These are phyloP conservation scores for Catocala sponsa DNA, from an alignment of 2,888 invertebrate genomes.

Conservation along the genomic window DNA sequence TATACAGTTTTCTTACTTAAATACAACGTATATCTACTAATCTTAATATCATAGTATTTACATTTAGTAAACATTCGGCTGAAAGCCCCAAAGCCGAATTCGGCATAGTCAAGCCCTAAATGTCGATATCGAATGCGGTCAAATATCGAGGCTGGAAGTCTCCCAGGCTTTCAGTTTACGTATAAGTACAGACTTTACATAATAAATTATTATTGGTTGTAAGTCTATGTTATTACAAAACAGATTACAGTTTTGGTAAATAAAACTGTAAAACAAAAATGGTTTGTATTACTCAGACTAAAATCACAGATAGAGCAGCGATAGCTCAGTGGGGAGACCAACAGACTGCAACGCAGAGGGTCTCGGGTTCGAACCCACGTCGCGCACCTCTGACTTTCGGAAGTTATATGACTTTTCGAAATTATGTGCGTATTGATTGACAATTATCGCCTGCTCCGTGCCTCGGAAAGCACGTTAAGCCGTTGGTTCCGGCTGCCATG, in stretches of 20 bases:
- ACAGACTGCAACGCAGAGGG: too few species aligned
- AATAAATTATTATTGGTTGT: neutral
- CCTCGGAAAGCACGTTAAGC: too few species aligned
- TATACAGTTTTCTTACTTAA: too few species aligned
- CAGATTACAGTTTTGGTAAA: neutral
- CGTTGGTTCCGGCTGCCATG: too few species aligned
- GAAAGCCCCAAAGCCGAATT: constrained; percentile 7
- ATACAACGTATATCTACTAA: neutral
- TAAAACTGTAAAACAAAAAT: neutral
- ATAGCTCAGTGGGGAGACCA: too few species aligned
- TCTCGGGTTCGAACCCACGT: too few species aligned
- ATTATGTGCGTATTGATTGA: too few species aligned
- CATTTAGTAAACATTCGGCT: constrained; percentile 1
- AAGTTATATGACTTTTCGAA: too few species aligned
- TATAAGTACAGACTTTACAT: neutral
- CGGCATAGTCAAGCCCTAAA: constrained; percentile 23
- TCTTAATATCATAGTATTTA: neutral
- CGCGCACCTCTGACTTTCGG: too few species aligned
- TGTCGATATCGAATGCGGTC: constrained; percentile 36
- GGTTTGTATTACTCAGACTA: too few species aligned
- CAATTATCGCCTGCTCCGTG: too few species aligned
- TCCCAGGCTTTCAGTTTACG: constrained; percentile 19
- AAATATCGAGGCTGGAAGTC: constrained; percentile 29
- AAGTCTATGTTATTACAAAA: constrained; percentile 1
- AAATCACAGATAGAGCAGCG: too few species aligned